These are phyloP conservation scores for Drosophila austrosaltans DNA, from an alignment of 2,888 invertebrate genomes.

Conservation along the genomic window DNA sequence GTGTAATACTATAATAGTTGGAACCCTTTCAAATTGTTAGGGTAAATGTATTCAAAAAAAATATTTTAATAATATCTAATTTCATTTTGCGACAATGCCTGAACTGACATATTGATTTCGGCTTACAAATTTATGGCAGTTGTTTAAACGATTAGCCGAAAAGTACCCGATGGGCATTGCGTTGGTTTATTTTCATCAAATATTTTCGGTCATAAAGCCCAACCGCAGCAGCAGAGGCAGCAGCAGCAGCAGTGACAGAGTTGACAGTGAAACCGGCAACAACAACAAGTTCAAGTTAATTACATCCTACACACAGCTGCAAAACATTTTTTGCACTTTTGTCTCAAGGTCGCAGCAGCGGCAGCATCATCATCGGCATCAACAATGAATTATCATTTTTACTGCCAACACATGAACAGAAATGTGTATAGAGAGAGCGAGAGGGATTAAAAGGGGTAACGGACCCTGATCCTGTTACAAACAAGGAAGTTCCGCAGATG, in stretches of 20 bases:
- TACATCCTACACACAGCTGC: constrained; percentile 67
- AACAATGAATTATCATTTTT: constrained; percentile 59
- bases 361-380: constrained; percentile 23
- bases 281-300: constrained; percentile 73
- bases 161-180: constrained; percentile 21
- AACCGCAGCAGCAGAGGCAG: constrained; percentile 30
- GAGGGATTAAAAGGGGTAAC: background rate
- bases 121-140: constrained; percentile 52
- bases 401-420: constrained; percentile 40
- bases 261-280: constrained; percentile 53
- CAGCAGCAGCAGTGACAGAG: constrained; percentile 34
- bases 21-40: background rate
- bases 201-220: constrained; percentile 57
- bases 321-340: constrained; percentile 65
- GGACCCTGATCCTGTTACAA: constrained; percentile 44
- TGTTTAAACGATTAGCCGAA: constrained; percentile 46
- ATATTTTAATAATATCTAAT: constrained; percentile 45
- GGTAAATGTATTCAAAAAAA: constrained; percentile 22
- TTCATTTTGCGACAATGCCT: constrained; percentile 36
- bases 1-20: background rate
- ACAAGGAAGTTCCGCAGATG: constrained; percentile 36
- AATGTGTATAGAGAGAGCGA: background rate
- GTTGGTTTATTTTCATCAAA: constrained; percentile 52
- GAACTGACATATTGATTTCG: constrained; percentile 42
- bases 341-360: constrained; percentile 59